Percentiles rank a stretch among this genome's conserved stretches.
Evolutionary conservation across 2,113 vertebrate genomes (phyloP).

Genomic region (Heloderma charlesbogerti): DNA sequence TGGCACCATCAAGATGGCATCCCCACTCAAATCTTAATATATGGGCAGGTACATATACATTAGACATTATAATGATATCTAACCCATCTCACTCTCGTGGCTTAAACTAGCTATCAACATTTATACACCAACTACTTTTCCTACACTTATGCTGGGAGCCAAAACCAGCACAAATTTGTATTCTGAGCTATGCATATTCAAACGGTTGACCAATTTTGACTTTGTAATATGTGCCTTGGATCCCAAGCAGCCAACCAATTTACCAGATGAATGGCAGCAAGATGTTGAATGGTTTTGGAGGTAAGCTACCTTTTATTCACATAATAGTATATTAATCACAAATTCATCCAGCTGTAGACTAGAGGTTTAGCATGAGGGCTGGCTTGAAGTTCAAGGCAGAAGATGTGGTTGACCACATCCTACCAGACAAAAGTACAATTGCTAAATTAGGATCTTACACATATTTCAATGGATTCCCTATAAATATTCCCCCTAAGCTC

Average conservation of each 20-base stretch:
- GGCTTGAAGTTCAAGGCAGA: background rate
- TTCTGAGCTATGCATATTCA: background rate
- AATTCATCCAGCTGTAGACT: background rate
- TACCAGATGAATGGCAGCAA: background rate
- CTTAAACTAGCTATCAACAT: no score
- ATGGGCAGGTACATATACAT: no score
- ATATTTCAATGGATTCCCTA: background rate
- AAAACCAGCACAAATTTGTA: background rate
- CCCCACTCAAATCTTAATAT: no score
- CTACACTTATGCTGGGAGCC: background rate
- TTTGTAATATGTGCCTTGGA: background rate
- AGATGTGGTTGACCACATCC: background rate
- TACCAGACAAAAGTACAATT: background rate
- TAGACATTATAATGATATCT: background rate
- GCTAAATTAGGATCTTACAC: slow-evolving; percentile 8
- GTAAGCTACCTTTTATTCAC: background rate
- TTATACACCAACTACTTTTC: background rate
- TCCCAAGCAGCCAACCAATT: background rate
- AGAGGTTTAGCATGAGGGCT: background rate
- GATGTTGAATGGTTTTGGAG: background rate
- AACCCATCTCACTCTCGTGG: background rate
- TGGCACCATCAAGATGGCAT: no score
- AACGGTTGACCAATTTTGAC: background rate
- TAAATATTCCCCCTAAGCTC: slow-evolving; percentile 12
- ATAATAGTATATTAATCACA: background rate